Evolutionary conservation across 2,888 invertebrate species (phyloP), one percentile per base, ranked within the genome.

Genomic region (Ophion slaviceki): DNA sequence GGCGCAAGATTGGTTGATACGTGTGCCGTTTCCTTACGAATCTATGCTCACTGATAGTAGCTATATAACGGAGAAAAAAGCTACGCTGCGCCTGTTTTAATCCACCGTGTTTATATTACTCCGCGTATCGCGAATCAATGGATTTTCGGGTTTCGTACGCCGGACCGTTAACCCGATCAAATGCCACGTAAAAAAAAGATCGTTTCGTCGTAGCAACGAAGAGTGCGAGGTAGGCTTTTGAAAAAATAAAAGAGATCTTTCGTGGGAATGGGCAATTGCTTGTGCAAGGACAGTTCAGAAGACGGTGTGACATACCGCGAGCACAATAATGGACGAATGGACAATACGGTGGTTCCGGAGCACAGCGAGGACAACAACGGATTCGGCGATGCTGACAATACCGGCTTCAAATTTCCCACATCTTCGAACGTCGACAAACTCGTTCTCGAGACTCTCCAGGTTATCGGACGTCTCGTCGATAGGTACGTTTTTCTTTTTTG

Each of bases 401-500:
- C 66, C 91, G 92, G 89, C 88, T 93, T 91, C 70, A 93, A 92
- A 82, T 92, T 93, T 87, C 92, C 93, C 85, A 90, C 91, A 91
- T 95, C 95, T 66, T 94, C 92, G 86, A 94, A 93, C 78, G 96
- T 97, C 32, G 97, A 97, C 92, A 95, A 95, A 86, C 95, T 98
- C 72, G 97, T 98, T 28, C 94, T 97, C 76, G 97, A 98, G 92
- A 97, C 98, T 20, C 94, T 98, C 40, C 95, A 96, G 77, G 95
- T 97, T 59, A 97, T 98, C 86, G 96, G 97, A 82, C 96, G 97
- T 5, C 95, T 98, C 84, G 97, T 98, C 82, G 98, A 98, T 94
- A 98, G 97, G 97, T 97, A 95, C 95, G 96, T 76, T 78, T 61
- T 64, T 4, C 62, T 83, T 61, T 80, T 62, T 76, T 59, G 57